Evolutionary conservation across 2,797 vertebrate species (phyloP), one percentile per base, ranked within the genome.

Genomic region (Erithacus rubecula): DNA sequence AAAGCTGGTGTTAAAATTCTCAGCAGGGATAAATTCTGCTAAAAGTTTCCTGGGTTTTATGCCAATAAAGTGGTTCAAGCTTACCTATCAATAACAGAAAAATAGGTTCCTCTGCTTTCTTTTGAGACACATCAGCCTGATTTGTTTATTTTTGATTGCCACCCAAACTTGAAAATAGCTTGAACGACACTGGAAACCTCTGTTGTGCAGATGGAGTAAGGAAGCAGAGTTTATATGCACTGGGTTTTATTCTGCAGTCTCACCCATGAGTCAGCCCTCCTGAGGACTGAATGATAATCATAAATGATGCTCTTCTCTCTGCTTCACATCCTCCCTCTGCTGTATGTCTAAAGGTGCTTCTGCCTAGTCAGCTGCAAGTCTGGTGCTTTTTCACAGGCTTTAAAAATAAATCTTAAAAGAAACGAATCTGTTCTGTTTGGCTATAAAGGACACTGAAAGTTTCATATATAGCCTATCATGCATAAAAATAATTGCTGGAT

Each of bases 321-420:
- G 53, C 55, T 77, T 86, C 49, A 51, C 76, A 44, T 37, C 43
- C 49, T 87, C 49, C 69, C 36, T 56, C 52, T 89, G 27, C 44
- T 87, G 56, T 64, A 23, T 26, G n/a, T 64, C 24, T 46, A 43
- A 62, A 93, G 63, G 80, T 89, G 53, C 60, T 89, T 82, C 60
- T 83, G 51, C 44, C 62, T 93, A 22, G 58, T 83, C 77, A 86
- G 65, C 93, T 90, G 77, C 62, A 86, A 81, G 87, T 26, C 83
- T 87, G 85, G n/a, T 88, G 78, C 46, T 81, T 78, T 84, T 55
- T 53, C 55, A 58, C 41, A 76, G 72, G 36, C 63, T 83, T 83
- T 72, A 93, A 94, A 85, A 96, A 92, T 89, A 85, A 87, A 89
- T 56, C 85, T 90, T 67, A 27, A 87, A 94, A 76, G 43, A 80